These are phyloP conservation scores for Brachyhypopomus occidentalis DNA, from an alignment of 2,113 vertebrate genomes.

Conservation along the genomic window DNA sequence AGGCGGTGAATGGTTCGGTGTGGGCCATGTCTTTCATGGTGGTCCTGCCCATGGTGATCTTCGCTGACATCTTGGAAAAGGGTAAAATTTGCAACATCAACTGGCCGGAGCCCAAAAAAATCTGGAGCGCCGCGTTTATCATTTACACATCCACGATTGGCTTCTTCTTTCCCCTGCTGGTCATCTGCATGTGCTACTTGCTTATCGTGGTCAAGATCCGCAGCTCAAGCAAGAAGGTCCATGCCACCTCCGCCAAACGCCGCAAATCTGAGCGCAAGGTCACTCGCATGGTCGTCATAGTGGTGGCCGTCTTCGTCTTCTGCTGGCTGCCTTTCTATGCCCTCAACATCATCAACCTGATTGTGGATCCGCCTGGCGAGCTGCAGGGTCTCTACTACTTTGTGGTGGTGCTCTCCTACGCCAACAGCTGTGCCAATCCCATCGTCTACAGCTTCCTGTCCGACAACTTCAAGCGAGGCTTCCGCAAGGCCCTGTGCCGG, in stretches of 20 bases:
- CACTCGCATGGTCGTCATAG: slow-evolving; percentile 92
- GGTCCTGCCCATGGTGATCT: slow-evolving; percentile 87
- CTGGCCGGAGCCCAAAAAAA: slow-evolving; percentile 84
- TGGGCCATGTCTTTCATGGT: slow-evolving; percentile 89
- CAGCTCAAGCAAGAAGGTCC: slow-evolving; percentile 83
- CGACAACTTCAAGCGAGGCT: slow-evolving; percentile 94
- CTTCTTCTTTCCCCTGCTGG: slow-evolving; percentile 88
- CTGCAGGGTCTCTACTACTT: slow-evolving; percentile 87
- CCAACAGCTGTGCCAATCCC: slow-evolving; percentile 98
- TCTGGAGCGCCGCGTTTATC: slow-evolving; percentile 88
- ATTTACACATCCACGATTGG: slow-evolving; percentile 88
- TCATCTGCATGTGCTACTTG: slow-evolving; percentile 95
- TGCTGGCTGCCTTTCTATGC: slow-evolving; percentile 96
- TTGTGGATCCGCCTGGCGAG: slow-evolving; percentile 81
- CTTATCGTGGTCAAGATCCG: slow-evolving; percentile 91
- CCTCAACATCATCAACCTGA: slow-evolving; percentile 90
- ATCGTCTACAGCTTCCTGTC: slow-evolving; percentile 93
- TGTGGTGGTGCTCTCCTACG: slow-evolving; percentile 87
- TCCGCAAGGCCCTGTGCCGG: slow-evolving; percentile 89
- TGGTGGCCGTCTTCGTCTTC: slow-evolving; percentile 89
- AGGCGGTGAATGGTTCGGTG: slow-evolving; percentile 81
- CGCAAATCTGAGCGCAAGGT: slow-evolving; percentile 88
- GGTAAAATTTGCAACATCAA: slow-evolving; percentile 88
- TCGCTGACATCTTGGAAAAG: slow-evolving; percentile 81
- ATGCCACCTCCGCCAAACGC: slow-evolving; percentile 84